phyloP scores from a whole-genome alignment of 2,113 vertebrate genomes.

The Bos indicus region DNA sequence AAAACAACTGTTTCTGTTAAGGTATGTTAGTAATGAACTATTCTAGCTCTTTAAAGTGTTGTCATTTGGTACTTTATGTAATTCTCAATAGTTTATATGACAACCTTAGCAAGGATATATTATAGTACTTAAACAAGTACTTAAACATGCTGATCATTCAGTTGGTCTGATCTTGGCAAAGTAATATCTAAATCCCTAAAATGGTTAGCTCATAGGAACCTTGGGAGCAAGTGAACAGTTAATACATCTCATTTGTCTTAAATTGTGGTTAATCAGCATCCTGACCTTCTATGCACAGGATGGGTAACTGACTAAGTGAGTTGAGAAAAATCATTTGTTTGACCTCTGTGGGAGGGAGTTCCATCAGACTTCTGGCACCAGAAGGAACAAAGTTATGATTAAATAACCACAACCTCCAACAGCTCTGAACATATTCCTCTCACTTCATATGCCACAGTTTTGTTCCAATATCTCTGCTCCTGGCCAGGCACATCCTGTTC shows the following conservation, averaged over 20 bases:
- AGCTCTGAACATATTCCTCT: slow-evolving; percentile 10
- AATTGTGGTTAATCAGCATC: slow-evolving; percentile 58
- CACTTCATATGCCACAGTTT: neutral
- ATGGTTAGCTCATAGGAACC: neutral
- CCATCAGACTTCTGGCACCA: slow-evolving; percentile 44
- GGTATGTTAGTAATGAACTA: neutral
- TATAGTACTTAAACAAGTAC: neutral
- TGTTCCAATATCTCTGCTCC: neutral
- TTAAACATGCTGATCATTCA: neutral
- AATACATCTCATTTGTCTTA: slow-evolving; percentile 57
- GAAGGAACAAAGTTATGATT: slow-evolving; percentile 58
- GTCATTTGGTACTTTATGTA: neutral
- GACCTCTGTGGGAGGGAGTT: slow-evolving; percentile 55
- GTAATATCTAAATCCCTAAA: neutral
- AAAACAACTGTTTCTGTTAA: neutral
- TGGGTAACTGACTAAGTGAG: slow-evolving; percentile 55
- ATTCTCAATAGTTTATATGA: neutral
- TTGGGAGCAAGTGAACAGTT: slow-evolving; percentile 1
- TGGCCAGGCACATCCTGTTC: slow-evolving; percentile 43
- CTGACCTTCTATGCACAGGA: slow-evolving; percentile 53
- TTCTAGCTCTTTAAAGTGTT: neutral
- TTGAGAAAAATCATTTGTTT: slow-evolving; percentile 57
- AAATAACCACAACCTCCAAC: slow-evolving; percentile 56
- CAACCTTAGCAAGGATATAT: neutral
- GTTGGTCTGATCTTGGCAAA: neutral